These are phyloP conservation scores for Anoura caudifer DNA, from an alignment of 2,113 vertebrate species.

Conservation along the genomic window DNA sequence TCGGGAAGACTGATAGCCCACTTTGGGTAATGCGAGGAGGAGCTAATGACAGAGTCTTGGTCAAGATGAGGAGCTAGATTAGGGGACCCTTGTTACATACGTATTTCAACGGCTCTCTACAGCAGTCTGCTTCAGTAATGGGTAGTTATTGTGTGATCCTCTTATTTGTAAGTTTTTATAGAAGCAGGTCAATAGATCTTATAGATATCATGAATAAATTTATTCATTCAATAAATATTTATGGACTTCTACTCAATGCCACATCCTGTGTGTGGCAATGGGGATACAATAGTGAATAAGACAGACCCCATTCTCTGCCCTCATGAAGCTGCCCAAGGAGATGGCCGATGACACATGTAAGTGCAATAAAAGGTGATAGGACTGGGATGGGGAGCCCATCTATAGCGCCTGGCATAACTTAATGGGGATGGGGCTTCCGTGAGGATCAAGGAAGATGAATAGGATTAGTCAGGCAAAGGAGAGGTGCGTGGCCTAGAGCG, in stretches of 20 bases:
- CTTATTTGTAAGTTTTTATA: not conserved
- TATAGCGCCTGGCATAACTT: not conserved
- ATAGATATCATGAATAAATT: not conserved
- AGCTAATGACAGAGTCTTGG: not conserved
- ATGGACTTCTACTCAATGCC: not conserved
- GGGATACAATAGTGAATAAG: not conserved
- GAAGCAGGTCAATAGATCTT: conserved; percentile 8
- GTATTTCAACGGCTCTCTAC: not conserved
- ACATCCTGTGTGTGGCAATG: not conserved
- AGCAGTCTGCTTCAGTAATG: not conserved
- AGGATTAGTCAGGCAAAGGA: not conserved
- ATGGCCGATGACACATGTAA: not conserved
- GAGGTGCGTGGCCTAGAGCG: not conserved
- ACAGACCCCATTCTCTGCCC: not conserved
- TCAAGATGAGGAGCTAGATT: not conserved
- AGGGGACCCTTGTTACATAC: not conserved
- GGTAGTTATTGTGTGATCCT: not conserved
- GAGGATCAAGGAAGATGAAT: not conserved
- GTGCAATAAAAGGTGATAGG: not conserved
- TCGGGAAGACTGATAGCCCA: not conserved
- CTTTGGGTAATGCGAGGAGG: not conserved
- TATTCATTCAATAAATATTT: conserved; percentile 13
- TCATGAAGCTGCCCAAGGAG: not conserved
- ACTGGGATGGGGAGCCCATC: not conserved
- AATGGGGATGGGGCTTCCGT: not conserved